phyloP scores from a whole-genome alignment of 2,797 vertebrate genomes.

The Sebastiscus albofasciatus region DNA sequence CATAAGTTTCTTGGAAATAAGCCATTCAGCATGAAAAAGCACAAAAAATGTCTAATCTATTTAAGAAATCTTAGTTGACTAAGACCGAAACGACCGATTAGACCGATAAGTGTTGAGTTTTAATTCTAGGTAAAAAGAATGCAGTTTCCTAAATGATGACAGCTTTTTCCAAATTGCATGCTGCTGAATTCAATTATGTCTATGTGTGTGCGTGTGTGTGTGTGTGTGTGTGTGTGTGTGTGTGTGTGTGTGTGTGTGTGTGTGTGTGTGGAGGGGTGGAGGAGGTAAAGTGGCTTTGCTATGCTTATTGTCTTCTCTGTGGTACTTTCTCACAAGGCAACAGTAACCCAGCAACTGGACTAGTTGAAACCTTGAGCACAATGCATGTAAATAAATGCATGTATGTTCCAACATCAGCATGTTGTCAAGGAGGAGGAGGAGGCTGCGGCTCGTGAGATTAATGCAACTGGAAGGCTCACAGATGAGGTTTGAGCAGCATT shows the following conservation, averaged over 20 bases:
- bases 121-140: background rate
- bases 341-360: slow-evolving; percentile 87
- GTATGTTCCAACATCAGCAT: slow-evolving; percentile 33
- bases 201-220: background rate
- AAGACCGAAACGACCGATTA: too few species aligned
- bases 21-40: too few species aligned
- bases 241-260: background rate
- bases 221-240: background rate
- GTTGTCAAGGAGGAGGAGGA: slow-evolving; percentile 16
- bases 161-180: background rate
- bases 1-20: too few species aligned
- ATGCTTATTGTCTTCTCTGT: slow-evolving; percentile 40
- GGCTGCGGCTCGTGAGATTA: background rate
- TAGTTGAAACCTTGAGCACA: slow-evolving; percentile 51
- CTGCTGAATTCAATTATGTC: background rate
- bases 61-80: too few species aligned
- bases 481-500: slow-evolving; percentile 1
- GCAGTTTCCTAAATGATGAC: background rate
- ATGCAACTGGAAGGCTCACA: background rate
- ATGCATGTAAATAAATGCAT: slow-evolving; percentile 58
- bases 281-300: slow-evolving; percentile 30
- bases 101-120: background rate
- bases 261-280: background rate
- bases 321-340: slow-evolving; percentile 73
- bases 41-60: too few species aligned